A percentile compares a stretch with the other conserved stretches of the same genome.
These are phyloP conservation scores for Chrysopilus asiliformis DNA, from an alignment of 2,888 invertebrate species.

Conservation along the genomic window DNA sequence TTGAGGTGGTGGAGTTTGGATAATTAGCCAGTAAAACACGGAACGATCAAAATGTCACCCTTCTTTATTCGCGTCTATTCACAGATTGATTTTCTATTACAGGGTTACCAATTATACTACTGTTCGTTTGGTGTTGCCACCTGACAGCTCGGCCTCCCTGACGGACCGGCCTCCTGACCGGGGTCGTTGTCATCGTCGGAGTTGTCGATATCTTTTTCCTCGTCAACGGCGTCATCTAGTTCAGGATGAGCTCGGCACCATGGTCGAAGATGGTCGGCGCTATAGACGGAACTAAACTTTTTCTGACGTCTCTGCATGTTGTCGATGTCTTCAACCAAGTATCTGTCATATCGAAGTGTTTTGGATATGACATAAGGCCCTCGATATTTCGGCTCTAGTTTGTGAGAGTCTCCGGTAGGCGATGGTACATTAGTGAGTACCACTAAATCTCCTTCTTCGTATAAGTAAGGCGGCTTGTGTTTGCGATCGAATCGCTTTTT, in stretches of 20 bases:
- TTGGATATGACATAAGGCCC: constrained; percentile 17
- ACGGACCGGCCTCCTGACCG: too few relatives aligned
- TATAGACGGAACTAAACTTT: constrained; percentile 15
- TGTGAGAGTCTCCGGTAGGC: constrained; percentile 15
- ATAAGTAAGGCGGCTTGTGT: background rate
- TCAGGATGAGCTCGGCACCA: constrained; percentile 12
- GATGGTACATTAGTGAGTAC: constrained; percentile 10
- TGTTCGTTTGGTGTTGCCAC: too few relatives aligned
- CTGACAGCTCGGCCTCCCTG: too few relatives aligned
- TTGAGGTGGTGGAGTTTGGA: too few relatives aligned
- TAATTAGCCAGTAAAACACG: too few relatives aligned
- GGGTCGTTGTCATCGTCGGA: too few relatives aligned
- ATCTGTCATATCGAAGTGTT: constrained; percentile 15
- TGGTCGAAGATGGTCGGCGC: constrained; percentile 15
- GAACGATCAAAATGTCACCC: too few relatives aligned
- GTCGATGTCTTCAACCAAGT: constrained; percentile 17
- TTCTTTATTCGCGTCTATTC: too few relatives aligned
- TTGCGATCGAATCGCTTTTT: constrained; percentile 16
- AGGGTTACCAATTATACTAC: too few relatives aligned
- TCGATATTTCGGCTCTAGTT: constrained; percentile 16
- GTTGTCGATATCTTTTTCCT: constrained; percentile 3
- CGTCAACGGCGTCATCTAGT: background rate
- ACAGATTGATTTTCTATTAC: too few relatives aligned
- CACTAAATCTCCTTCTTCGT: constrained; percentile 9
- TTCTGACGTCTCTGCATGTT: constrained; percentile 13